phyloP scores from a whole-genome alignment of 1,140 invertebrate genomes.

The Lasioglossum albipes region DNA sequence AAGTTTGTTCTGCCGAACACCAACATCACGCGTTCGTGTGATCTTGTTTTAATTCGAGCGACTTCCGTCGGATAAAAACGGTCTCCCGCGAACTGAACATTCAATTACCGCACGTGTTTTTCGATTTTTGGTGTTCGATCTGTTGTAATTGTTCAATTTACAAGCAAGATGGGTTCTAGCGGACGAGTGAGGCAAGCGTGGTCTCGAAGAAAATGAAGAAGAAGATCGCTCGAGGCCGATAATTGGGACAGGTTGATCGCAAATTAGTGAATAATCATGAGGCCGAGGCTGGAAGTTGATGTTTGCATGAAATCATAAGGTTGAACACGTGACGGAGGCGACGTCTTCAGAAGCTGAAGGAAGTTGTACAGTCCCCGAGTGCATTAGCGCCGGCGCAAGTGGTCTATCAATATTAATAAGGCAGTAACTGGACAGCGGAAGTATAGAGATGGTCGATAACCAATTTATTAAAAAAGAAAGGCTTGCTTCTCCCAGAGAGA shows the following conservation, averaged over 20 bases:
- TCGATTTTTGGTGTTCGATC: constrained; percentile 14
- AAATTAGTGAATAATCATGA: constrained; percentile 53
- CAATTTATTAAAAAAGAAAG: constrained; percentile 19
- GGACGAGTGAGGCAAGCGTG: not conserved
- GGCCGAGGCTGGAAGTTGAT: constrained; percentile 12
- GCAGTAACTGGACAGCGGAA: constrained; percentile 54
- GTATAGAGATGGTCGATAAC: constrained; percentile 46
- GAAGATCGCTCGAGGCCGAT: constrained; percentile 5
- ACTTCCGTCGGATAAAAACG: not conserved
- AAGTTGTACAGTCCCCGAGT: constrained; percentile 42
- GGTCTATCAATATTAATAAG: constrained; percentile 70
- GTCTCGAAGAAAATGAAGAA: not conserved
- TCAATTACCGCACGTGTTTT: not conserved
- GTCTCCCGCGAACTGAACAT: too few species aligned
- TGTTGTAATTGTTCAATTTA: constrained; percentile 42
- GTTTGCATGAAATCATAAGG: constrained; percentile 57
- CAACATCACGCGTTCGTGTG: too few species aligned
- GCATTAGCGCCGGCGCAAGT: constrained; percentile 64
- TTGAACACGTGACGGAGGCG: constrained; percentile 45
- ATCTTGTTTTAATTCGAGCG: too few species aligned
- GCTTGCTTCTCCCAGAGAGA: not conserved
- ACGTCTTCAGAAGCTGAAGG: constrained; percentile 16
- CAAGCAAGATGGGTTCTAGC: constrained; percentile 1
- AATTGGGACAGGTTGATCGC: constrained; percentile 27
- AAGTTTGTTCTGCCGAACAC: too few species aligned